Evolutionary conservation across 2,797 vertebrate species (phyloP).

Genomic region (Parambassis ranga): DNA sequence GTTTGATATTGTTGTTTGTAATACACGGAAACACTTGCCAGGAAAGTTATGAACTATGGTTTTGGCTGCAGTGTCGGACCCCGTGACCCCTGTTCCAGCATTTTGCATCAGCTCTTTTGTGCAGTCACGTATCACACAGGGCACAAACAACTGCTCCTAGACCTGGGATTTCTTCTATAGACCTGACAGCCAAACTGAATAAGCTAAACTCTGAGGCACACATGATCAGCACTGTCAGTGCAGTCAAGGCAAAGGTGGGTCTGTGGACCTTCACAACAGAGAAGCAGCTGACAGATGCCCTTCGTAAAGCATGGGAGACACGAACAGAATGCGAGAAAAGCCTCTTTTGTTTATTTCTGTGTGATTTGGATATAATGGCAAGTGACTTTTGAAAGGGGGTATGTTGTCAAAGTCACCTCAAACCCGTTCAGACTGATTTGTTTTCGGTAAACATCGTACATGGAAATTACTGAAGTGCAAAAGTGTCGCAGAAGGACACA

Average conservation of each 20-base stretch:
- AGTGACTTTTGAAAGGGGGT: not conserved
- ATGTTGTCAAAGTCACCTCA: constrained; percentile 5
- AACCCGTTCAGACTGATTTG: not conserved
- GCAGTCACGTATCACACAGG: not conserved
- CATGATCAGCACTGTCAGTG: constrained; percentile 18
- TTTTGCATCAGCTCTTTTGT: not conserved
- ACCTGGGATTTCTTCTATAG: not conserved
- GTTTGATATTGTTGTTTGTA: too few species aligned
- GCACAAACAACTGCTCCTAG: not conserved
- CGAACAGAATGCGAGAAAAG: not conserved
- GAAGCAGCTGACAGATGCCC: not conserved
- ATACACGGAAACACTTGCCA: too few species aligned
- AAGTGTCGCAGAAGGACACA: too few species aligned
- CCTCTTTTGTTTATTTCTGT: not conserved
- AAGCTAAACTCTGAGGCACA: not conserved
- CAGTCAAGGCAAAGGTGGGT: not conserved
- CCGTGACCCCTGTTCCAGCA: not conserved
- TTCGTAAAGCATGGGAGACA: not conserved
- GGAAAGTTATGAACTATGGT: not conserved
- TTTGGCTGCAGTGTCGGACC: not conserved
- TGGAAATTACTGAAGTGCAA: not conserved
- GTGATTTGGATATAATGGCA: not conserved
- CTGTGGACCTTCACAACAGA: constrained; percentile 7
- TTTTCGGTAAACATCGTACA: not conserved
- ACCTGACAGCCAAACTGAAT: not conserved